These are phyloP conservation scores for Drosophila kurseongensis DNA, from an alignment of 1,140 invertebrate species.

Conservation along the genomic window DNA sequence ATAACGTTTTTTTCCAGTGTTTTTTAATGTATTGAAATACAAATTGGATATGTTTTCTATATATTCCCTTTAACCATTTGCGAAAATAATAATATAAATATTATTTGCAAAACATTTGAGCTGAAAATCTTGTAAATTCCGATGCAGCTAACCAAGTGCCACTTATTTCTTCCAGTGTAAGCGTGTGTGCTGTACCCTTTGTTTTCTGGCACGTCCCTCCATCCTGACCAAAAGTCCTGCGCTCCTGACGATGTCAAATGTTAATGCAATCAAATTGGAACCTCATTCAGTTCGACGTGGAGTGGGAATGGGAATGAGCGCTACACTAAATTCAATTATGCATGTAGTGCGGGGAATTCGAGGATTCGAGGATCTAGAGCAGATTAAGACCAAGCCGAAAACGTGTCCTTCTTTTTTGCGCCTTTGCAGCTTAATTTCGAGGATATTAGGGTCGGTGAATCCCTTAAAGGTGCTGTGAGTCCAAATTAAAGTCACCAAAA, in stretches of 20 bases:
- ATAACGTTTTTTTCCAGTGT: too few species aligned
- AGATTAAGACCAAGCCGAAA: conserved; percentile 24
- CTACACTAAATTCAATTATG: conserved; percentile 55
- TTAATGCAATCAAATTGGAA: conserved; percentile 65
- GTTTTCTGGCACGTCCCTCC: conserved; percentile 35
- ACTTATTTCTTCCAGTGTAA: conserved; percentile 12
- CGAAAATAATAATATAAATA: too few species aligned
- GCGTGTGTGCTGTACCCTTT: conserved; percentile 11
- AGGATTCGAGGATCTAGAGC: conserved; percentile 2
- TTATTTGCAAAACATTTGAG: too few species aligned
- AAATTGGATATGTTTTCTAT: too few species aligned
- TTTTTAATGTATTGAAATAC: too few species aligned
- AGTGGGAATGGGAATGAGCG: conserved; percentile 18
- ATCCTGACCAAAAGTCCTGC: conserved; percentile 26
- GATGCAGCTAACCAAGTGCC: too few species aligned
- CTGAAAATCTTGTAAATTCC: too few species aligned
- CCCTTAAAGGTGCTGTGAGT: conserved; percentile 5
- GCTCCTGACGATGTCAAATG: conserved; percentile 56
- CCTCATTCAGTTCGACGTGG: conserved; percentile 49
- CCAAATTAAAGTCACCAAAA: conserved; percentile 1
- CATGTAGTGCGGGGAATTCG: conserved; percentile 6
- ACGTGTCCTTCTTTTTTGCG: conserved; percentile 24
- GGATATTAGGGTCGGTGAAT: conserved; percentile 1
- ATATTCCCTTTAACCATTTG: too few species aligned
- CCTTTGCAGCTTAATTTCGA: conserved; percentile 10